A percentile compares a stretch with the other conserved stretches of the same genome.
Conservation (phyloP, 1,140 invertebrate genomes). For the Tetranychus cinnabarinus region DNA sequence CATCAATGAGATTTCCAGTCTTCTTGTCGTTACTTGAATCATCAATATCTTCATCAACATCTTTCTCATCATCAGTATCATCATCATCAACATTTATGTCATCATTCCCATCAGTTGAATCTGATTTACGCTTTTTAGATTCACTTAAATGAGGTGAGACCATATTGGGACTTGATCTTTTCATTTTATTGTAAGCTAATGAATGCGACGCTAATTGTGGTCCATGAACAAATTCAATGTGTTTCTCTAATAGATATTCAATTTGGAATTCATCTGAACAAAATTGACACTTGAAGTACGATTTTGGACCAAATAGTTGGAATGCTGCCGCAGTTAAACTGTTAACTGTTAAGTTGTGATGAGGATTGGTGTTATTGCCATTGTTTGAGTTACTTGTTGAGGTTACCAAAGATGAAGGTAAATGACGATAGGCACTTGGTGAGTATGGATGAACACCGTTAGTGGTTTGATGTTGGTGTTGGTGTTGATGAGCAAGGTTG, state of each 20-base stretch:
- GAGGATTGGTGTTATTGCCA: too few relatives aligned
- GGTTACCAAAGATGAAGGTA: constrained; percentile 13
- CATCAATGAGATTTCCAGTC: too few relatives aligned
- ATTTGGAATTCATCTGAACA: constrained; percentile 63
- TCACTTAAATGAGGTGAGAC: too few relatives aligned
- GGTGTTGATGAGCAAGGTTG: constrained; percentile 8
- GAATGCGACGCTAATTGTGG: constrained; percentile 4
- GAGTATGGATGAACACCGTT: constrained; percentile 7
- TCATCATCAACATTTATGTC: too few relatives aligned
- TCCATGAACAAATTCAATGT: constrained; percentile 47
- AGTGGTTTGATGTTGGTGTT: not conserved
- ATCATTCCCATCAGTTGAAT: too few relatives aligned
- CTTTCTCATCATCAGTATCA: too few relatives aligned
- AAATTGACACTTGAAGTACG: constrained; percentile 46
- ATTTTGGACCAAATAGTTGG: constrained; percentile 21
- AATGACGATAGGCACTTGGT: constrained; percentile 7
- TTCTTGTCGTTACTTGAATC: too few relatives aligned
- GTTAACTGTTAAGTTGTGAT: too few relatives aligned
- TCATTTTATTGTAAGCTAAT: not conserved
- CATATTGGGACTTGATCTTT: too few relatives aligned
- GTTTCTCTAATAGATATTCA: constrained; percentile 58
- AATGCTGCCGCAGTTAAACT: not conserved
- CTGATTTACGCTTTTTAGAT: too few relatives aligned
- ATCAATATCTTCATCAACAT: too few relatives aligned
- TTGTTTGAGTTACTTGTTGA: not conserved